These are phyloP conservation scores for Pararge aegeria DNA, from an alignment of 1,140 invertebrate species.

Conservation along the genomic window DNA sequence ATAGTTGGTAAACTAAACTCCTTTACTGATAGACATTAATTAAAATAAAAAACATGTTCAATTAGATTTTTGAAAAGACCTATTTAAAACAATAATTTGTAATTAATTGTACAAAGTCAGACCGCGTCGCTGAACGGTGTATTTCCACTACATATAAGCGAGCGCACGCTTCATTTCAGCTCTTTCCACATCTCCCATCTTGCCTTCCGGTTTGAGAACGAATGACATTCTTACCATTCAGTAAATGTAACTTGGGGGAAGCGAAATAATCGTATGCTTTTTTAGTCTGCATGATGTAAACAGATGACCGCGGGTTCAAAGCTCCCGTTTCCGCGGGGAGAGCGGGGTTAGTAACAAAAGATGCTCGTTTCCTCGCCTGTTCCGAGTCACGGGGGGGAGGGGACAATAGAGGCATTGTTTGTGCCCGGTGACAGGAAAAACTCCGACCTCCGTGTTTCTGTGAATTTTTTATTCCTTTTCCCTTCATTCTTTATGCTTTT, in stretches of 20 bases:
- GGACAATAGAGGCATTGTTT: slow-evolving; percentile 75
- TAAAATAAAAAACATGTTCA: no score
- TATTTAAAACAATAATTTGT: no score
- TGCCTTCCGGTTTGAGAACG: slow-evolving; percentile 1
- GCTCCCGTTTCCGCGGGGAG: slow-evolving; percentile 57
- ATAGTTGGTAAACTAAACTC: no score
- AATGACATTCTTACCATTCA: slow-evolving; percentile 22
- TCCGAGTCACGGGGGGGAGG: slow-evolving; percentile 38
- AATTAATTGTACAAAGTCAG: no score
- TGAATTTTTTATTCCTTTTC: slow-evolving; percentile 74
- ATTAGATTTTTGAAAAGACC: no score
- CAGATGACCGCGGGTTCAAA: slow-evolving; percentile 75
- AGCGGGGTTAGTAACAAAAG: slow-evolving; percentile 68
- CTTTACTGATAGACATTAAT: no score
- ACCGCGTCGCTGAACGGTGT: no score
- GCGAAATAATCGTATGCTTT: slow-evolving; percentile 47
- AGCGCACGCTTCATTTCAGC: not conserved
- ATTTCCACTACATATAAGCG: no score
- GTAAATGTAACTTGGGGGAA: slow-evolving; percentile 24
- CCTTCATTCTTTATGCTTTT: slow-evolving; percentile 62
- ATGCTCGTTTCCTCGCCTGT: slow-evolving; percentile 72
- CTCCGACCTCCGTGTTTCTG: slow-evolving; percentile 78
- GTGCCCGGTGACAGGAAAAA: slow-evolving; percentile 78
- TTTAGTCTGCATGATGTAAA: slow-evolving; percentile 66
- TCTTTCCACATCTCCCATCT: not conserved